Conservation (phyloP, 2,113 vertebrate species). For the Macaca nemestrina region DNA sequence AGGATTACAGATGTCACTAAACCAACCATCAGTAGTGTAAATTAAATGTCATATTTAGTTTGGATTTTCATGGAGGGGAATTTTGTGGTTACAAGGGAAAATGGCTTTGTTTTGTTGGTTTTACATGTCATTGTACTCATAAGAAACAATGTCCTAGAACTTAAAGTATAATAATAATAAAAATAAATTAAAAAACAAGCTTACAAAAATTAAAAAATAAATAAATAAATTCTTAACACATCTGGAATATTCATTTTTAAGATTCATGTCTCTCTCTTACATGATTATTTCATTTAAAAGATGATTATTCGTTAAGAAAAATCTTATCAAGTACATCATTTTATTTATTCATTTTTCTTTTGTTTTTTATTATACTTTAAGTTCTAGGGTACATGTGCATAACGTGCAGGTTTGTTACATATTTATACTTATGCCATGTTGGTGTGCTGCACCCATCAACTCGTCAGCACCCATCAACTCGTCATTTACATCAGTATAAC, state of each 20-base stretch:
- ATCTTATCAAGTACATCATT: background rate
- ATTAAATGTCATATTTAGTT: background rate
- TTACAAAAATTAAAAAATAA: too few relatives aligned
- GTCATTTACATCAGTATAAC: too few relatives aligned
- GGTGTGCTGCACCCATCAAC: too few relatives aligned
- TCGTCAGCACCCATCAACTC: too few relatives aligned
- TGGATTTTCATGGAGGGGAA: background rate
- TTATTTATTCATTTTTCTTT: background rate
- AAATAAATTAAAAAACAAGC: too few relatives aligned
- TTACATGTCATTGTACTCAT: background rate
- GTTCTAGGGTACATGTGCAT: too few relatives aligned
- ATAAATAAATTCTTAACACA: background rate
- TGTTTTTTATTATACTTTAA: too few relatives aligned
- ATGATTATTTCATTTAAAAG: constrained; percentile 10
- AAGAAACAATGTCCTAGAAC: background rate
- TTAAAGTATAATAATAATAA: too few relatives aligned
- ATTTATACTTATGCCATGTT: too few relatives aligned
- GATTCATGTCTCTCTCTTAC: background rate
- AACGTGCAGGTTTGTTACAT: too few relatives aligned
- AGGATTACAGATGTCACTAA: background rate
- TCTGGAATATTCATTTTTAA: background rate
- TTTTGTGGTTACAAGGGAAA: background rate
- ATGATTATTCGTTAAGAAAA: background rate
- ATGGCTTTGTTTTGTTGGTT: background rate
- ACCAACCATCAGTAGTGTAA: background rate